Percentiles rank a stretch among this genome's conserved stretches.
Conservation (phyloP, 2,797 vertebrate genomes). For the Adrianichthys oophorus region DNA sequence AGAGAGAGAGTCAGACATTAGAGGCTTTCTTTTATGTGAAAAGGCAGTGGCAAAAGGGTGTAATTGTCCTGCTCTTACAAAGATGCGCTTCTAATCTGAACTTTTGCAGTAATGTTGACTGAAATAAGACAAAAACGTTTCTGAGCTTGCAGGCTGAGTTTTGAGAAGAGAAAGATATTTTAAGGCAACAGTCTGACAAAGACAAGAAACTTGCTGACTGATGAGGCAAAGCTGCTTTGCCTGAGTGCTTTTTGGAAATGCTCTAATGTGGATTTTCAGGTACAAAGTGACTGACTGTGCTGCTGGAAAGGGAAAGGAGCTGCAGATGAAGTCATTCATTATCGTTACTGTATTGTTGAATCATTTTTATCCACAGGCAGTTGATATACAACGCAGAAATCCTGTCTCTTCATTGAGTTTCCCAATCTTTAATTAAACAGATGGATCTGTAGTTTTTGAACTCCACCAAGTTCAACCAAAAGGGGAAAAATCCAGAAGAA, state of each 20-base stretch:
- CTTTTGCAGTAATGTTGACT: conserved; percentile 15
- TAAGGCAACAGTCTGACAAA: conserved; percentile 17
- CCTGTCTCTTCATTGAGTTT: conserved; percentile 13
- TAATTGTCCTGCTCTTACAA: conserved; percentile 9
- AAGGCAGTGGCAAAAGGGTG: conserved; percentile 21
- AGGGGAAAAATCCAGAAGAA: conserved; percentile 28
- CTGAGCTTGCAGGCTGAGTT: conserved; percentile 22
- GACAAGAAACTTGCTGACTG: conserved; percentile 35
- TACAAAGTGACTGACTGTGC: conserved; percentile 11
- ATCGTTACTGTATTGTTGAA: conserved; percentile 27
- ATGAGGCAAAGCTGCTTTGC: not conserved
- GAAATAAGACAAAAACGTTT: conserved; percentile 22
- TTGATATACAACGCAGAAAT: conserved; percentile 14
- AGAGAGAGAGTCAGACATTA: conserved; percentile 13
- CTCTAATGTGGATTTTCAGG: conserved; percentile 19
- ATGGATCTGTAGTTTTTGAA: conserved; percentile 28
- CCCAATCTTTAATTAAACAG: conserved; percentile 44
- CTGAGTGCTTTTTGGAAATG: conserved; percentile 6
- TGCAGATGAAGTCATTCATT: conserved; percentile 28
- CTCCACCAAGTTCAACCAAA: conserved; percentile 24
- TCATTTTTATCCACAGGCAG: conserved; percentile 24
- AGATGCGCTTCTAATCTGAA: conserved; percentile 42
- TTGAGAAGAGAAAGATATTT: conserved; percentile 8
- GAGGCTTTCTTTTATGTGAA: conserved; percentile 23
- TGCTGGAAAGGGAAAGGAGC: conserved; percentile 10